These are phyloP conservation scores for Tanaodytes sp. DNA, from an alignment of 2,888 invertebrate species.

Conservation along the genomic window DNA sequence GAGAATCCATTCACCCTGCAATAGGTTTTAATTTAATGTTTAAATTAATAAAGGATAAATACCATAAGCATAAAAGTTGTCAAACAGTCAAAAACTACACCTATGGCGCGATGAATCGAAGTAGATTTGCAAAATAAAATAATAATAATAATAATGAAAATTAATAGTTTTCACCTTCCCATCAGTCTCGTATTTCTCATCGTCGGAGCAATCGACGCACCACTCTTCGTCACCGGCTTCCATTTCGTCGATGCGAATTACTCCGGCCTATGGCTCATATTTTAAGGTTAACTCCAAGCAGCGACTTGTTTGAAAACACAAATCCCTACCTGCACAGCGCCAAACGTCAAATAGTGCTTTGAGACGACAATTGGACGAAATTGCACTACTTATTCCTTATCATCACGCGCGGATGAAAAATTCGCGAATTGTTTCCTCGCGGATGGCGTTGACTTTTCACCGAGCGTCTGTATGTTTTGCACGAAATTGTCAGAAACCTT, in stretches of 20 bases:
- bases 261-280: conserved; percentile 3
- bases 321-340: neutral
- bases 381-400: too few relatives aligned
- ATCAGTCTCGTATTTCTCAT: conserved; percentile 74
- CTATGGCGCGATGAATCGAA: too few relatives aligned
- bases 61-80: neutral
- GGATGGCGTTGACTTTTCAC: too few relatives aligned
- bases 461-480: too few relatives aligned
- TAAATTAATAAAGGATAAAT: neutral
- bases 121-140: too few relatives aligned
- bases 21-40: conserved; percentile 1
- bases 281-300: conserved; percentile 25
- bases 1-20: conserved; percentile 77
- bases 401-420: too few relatives aligned
- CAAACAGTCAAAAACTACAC: too few relatives aligned
- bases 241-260: conserved; percentile 57
- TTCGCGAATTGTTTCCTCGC: too few relatives aligned
- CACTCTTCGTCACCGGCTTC: conserved; percentile 75
- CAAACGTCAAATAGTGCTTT: conserved; percentile 17
- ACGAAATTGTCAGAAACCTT: too few relatives aligned
- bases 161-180: conserved; percentile 60
- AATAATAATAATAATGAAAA: neutral
- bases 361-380: too few relatives aligned
- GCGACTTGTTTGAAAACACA: conserved; percentile 31
- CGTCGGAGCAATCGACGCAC: conserved; percentile 80